Evolutionary conservation across 2,888 invertebrate species (phyloP).

Genomic region (Carabus problematicus): DNA sequence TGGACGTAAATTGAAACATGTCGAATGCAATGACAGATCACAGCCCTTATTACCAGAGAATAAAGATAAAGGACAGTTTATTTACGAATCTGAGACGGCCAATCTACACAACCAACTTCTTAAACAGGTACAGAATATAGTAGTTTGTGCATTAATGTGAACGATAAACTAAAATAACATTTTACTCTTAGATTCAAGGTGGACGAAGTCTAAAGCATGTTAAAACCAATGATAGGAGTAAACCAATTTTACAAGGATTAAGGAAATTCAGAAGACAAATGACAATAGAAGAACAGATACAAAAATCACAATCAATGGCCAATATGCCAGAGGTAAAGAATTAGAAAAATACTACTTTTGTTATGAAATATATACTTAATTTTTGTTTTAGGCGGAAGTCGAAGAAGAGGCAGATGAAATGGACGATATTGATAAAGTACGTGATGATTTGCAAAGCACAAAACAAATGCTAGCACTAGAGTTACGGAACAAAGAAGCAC

Average conservation of each 20-base stretch:
- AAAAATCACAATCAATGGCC: slow-evolving; percentile 78
- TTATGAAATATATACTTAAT: background rate
- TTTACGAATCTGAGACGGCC: slow-evolving; percentile 85
- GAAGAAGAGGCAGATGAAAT: slow-evolving; percentile 77
- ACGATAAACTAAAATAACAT: slow-evolving; percentile 9
- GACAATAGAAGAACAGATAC: slow-evolving; percentile 89
- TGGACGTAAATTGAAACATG: slow-evolving; percentile 79
- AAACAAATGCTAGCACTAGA: slow-evolving; percentile 90
- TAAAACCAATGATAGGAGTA: slow-evolving; percentile 86
- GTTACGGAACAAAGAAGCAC: slow-evolving; percentile 82
- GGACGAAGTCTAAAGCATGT: slow-evolving; percentile 79
- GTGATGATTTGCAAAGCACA: slow-evolving; percentile 90
- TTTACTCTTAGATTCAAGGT: slow-evolving; percentile 68
- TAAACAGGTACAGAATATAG: slow-evolving; percentile 60
- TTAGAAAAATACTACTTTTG: background rate
- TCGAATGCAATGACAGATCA: slow-evolving; percentile 84
- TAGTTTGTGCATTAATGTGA: background rate
- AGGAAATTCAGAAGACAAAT: slow-evolving; percentile 87
- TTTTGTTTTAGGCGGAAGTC: slow-evolving; percentile 52
- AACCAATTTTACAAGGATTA: slow-evolving; percentile 81
- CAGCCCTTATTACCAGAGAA: slow-evolving; percentile 63
- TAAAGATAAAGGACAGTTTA: slow-evolving; percentile 79
- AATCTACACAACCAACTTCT: slow-evolving; percentile 82
- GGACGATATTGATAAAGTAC: slow-evolving; percentile 89
- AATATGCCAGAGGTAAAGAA: slow-evolving; percentile 61